Conservation (phyloP, 2,113 vertebrate species). For the Heptranchias perlo region DNA sequence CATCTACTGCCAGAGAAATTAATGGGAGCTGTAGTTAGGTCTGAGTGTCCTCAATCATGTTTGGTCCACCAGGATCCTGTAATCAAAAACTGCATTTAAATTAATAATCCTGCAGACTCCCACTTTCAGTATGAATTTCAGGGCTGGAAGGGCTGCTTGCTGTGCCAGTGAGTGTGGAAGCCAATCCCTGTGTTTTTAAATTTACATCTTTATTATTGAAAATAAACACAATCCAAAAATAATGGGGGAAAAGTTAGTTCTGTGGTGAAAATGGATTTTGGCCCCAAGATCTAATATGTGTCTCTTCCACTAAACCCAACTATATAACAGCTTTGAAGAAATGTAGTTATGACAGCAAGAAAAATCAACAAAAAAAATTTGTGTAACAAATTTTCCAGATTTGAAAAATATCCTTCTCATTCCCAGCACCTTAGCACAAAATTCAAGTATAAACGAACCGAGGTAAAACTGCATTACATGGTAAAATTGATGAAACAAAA, state of each 20-base stretch:
- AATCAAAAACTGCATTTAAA: not conserved
- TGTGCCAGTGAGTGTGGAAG: not conserved
- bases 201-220: not conserved
- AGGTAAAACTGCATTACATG: not conserved
- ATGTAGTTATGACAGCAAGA: not conserved
- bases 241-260: not conserved
- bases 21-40: not conserved
- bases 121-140: not conserved
- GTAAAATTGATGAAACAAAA: not conserved
- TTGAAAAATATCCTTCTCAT: not conserved
- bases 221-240: not conserved
- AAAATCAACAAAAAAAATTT: not conserved
- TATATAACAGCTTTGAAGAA: not conserved
- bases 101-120: not conserved
- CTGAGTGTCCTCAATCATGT: not conserved
- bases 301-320: not conserved
- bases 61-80: not conserved
- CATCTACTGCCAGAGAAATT: not conserved
- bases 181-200: not conserved
- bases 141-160: not conserved
- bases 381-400: not conserved
- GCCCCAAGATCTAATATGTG: not conserved
- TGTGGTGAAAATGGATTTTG: not conserved
- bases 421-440: not conserved
- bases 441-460: not conserved